phyloP scores from a whole-genome alignment of 2,888 invertebrate species.

The Idaea aversata region DNA sequence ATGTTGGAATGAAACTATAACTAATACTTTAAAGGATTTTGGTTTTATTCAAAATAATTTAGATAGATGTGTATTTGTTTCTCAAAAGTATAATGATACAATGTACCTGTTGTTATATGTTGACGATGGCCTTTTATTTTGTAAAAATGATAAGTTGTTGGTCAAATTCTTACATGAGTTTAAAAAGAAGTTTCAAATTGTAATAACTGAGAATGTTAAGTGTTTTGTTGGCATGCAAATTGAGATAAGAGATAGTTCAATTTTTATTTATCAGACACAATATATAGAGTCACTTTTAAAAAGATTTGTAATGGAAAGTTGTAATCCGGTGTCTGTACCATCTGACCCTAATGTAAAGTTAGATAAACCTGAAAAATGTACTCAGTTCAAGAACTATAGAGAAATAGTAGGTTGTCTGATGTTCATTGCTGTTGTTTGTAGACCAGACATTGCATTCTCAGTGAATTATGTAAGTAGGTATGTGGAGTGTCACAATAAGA shows the following conservation, averaged over 20 bases:
- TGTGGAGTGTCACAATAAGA: background rate
- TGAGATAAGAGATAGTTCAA: background rate
- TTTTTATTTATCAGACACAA: no score
- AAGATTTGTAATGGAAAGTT: slow-evolving; percentile 6
- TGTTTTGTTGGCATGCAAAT: background rate
- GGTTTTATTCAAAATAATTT: background rate
- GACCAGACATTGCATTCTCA: slow-evolving; percentile 9
- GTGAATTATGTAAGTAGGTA: slow-evolving; percentile 7
- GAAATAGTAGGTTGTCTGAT: slow-evolving; percentile 9
- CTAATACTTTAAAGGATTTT: background rate
- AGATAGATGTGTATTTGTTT: slow-evolving; percentile 2
- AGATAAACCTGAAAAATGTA: no score
- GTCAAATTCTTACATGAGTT: no score
- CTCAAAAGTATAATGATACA: no score
- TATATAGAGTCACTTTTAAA: slow-evolving; percentile 5
- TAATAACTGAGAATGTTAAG: slow-evolving; percentile 6
- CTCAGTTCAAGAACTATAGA: no score
- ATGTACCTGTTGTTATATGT: no score
- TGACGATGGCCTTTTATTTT: no score
- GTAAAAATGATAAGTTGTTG: no score
- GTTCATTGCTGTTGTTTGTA: slow-evolving; percentile 4
- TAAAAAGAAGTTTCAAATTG: slow-evolving; percentile 2
- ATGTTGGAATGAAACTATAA: background rate
- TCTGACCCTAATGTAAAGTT: background rate
- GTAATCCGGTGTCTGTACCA: slow-evolving; percentile 3